These are phyloP conservation scores for Cuculus canorus DNA, from an alignment of 2,797 vertebrate genomes.

Conservation along the genomic window DNA sequence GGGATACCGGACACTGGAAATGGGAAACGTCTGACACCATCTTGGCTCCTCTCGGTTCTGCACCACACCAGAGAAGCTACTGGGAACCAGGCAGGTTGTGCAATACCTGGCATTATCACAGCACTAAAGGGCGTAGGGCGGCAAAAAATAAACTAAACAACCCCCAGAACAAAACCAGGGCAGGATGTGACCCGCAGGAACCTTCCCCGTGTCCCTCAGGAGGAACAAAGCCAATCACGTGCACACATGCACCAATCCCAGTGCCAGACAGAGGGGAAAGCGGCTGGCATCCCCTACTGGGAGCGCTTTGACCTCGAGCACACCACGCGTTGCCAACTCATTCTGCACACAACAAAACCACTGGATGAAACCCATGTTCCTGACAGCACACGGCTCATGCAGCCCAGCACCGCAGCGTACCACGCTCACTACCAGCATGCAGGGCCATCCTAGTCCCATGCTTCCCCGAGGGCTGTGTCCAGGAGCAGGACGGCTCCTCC, in stretches of 20 bases:
- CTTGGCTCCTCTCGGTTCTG: rapidly evolving
- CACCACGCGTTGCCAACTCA: rapidly evolving
- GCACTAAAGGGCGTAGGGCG: not conserved
- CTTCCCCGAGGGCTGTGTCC: not conserved
- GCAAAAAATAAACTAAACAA: not conserved
- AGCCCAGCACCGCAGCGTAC: no score
- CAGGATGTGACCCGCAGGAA: not conserved
- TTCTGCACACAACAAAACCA: no score
- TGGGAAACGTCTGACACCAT: rapidly evolving
- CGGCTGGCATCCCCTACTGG: rapidly evolving
- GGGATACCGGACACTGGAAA: not conserved
- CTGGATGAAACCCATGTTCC: no score
- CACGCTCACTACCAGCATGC: no score
- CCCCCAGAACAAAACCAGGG: not conserved
- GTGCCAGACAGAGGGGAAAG: no score
- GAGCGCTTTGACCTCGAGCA: not conserved
- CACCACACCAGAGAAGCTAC: not conserved
- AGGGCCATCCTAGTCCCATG: not conserved
- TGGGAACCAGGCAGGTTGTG: not conserved
- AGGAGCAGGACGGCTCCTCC: no score
- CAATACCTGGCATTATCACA: not conserved
- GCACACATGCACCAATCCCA: rapidly evolving
- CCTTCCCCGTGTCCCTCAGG: not conserved
- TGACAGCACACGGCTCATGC: no score
- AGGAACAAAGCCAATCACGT: not conserved